These are phyloP conservation scores for Branchinecta lynchi DNA, from an alignment of 1,140 invertebrate species.

Conservation along the genomic window DNA sequence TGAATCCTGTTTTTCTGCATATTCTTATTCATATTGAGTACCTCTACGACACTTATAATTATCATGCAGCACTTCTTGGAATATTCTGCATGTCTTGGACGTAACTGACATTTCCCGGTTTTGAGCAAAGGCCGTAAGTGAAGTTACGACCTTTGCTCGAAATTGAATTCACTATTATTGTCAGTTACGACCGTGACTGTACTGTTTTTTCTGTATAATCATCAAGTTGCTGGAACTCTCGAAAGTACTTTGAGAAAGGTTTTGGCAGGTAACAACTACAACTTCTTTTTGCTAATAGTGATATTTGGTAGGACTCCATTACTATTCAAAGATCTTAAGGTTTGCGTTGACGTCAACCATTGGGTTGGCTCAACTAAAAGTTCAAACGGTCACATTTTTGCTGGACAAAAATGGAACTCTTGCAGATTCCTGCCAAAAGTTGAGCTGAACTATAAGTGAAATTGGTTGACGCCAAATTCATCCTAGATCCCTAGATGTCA, in stretches of 20 bases:
- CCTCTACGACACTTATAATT: neutral
- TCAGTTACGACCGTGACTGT: conserved; percentile 5
- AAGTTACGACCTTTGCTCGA: conserved; percentile 6
- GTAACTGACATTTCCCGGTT: conserved; percentile 9
- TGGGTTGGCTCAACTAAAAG: too few species aligned
- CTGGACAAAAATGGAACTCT: too few species aligned
- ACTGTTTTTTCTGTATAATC: conserved; percentile 7
- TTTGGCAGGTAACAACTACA: conserved; percentile 6
- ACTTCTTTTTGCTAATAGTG: neutral
- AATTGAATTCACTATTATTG: neutral
- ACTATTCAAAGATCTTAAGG: conserved; percentile 2
- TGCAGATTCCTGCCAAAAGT: too few species aligned
- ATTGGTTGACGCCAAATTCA: too few species aligned
- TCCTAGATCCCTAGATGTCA: too few species aligned
- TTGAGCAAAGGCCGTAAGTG: conserved; percentile 5
- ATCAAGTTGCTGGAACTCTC: neutral
- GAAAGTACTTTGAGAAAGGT: neutral
- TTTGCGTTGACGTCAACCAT: neutral
- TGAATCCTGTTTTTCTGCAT: conserved; percentile 10
- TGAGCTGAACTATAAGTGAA: too few species aligned
- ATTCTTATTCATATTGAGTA: conserved; percentile 9
- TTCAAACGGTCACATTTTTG: too few species aligned
- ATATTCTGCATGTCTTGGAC: conserved; percentile 6
- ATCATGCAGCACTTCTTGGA: conserved; percentile 11
- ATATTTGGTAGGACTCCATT: conserved; percentile 9